These are phyloP conservation scores for Atherix ibis DNA, from an alignment of 2,888 invertebrate species.

Conservation along the genomic window DNA sequence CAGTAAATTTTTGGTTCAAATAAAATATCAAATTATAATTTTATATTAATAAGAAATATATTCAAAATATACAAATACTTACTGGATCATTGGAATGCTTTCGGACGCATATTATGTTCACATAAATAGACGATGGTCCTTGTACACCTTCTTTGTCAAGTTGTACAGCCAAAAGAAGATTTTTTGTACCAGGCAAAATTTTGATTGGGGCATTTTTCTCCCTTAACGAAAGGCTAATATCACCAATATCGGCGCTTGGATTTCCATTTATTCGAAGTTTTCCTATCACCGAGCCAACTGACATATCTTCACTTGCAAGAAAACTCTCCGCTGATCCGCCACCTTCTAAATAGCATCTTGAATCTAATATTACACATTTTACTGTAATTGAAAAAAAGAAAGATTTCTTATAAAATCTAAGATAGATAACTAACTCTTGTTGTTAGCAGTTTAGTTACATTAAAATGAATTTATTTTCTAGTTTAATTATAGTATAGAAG, in stretches of 20 bases:
- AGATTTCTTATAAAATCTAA: no score
- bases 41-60: not conserved
- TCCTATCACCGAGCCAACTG: slow-evolving; percentile 66
- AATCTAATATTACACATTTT: slow-evolving; percentile 47
- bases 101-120: slow-evolving; percentile 73
- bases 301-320: slow-evolving; percentile 72
- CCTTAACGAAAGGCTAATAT: slow-evolving; percentile 61
- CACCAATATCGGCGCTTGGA: slow-evolving; percentile 51
- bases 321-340: slow-evolving; percentile 85
- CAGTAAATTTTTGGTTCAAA: no score
- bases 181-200: slow-evolving; percentile 61
- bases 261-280: slow-evolving; percentile 66
- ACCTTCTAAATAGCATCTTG: slow-evolving; percentile 76
- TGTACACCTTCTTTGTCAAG: slow-evolving; percentile 72
- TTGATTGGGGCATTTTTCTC: slow-evolving; percentile 66
- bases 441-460: no score
- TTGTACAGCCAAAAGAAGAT: slow-evolving; percentile 57
- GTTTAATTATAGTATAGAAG: no score
- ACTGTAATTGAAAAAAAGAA: slow-evolving; percentile 41
- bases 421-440: no score
- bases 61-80: slow-evolving; percentile 21
- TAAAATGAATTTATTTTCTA: no score
- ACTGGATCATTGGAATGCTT: slow-evolving; percentile 65
- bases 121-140: slow-evolving; percentile 72
- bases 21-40: no score